Percentiles rank a stretch among this genome's conserved stretches.
phyloP scores from a whole-genome alignment of 35 echinoderm and acorn worm genomes.

The Chiridota heheva region DNA sequence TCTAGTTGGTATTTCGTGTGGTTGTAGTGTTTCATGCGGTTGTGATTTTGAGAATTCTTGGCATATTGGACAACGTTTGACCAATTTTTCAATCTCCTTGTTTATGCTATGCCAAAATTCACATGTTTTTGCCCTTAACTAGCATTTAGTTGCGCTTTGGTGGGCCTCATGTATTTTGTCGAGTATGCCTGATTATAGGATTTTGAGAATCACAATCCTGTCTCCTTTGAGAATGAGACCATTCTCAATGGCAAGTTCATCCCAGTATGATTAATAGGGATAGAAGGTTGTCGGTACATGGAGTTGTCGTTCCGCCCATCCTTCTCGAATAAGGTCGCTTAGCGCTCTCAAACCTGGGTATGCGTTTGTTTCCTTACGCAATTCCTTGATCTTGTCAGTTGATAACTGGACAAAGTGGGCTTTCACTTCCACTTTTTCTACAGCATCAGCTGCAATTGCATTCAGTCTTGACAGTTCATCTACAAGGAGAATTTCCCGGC shows the following conservation, averaged over 20 bases:
- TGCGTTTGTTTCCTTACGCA: slow-evolving; percentile 18
- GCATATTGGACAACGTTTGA: not conserved
- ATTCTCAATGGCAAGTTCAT: slow-evolving; percentile 41
- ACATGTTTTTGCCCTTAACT: slow-evolving; percentile 44
- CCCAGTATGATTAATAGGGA: slow-evolving; percentile 33
- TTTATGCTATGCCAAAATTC: slow-evolving; percentile 41
- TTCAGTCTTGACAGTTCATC: slow-evolving; percentile 37
- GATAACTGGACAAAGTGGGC: slow-evolving; percentile 40
- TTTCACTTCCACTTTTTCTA: not conserved
- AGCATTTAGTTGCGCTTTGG: slow-evolving; percentile 40
- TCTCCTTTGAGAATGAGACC: not conserved
- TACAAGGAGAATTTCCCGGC: slow-evolving; percentile 30
- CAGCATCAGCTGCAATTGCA: slow-evolving; percentile 8
- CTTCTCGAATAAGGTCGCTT: slow-evolving; percentile 6
- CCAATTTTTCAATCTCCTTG: slow-evolving; percentile 23
- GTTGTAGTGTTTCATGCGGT: slow-evolving; percentile 3
- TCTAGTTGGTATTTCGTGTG: slow-evolving; percentile 36
- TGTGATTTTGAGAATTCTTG: not conserved
- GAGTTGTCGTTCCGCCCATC: slow-evolving; percentile 3
- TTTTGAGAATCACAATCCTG: slow-evolving; percentile 31
- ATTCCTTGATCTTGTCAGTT: not conserved
- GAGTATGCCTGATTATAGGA: not conserved
- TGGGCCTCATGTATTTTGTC: slow-evolving; percentile 58
- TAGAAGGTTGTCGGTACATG: not conserved
- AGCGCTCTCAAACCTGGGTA: slow-evolving; percentile 19